Evolutionary conservation across 2,888 invertebrate species (phyloP), one percentile per base, ranked within the genome.

Genomic region (Sarcophaga rosellei): DNA sequence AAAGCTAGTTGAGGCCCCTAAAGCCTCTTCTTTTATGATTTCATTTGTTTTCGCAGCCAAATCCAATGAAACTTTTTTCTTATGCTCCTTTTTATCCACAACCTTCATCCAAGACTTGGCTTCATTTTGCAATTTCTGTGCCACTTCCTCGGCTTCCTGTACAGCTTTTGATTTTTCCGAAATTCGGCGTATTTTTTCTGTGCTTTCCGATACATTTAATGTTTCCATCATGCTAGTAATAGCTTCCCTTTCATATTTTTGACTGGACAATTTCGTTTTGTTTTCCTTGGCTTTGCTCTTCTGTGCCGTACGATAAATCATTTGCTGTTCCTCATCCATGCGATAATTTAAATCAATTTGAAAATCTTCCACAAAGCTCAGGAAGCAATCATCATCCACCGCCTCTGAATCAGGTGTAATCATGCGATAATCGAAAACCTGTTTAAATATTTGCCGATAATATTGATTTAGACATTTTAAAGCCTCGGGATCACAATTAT

Each of bases 341-440:
- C 94, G 94, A 88, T 91, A 94, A 76, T 94, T 94, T 23, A 94
- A 90, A 73, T 95, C 94, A 47, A 95, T 94, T 53, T 94, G 94
- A 4, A 94, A 93, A 81, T 93, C 93, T 61, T 92, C 91, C 1
- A 94, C 92, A 85, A 91, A 92, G 68, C 92, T 92, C 57, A 93
- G 91, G 59, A 94, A 89, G 12, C 94, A 90, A 85, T 95, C 95
- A 90, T 96, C 96, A 4, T 91, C 92, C 0, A 95, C 94, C 0
- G 95, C 95, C 68, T 95, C 94, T 23, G 94, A 95, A 90, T 95
- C 95, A 0, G 96, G 96, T 0, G 96, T 96, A n/a, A 96, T 95
- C 3, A 95, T 93, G 70, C 96, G 93, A 44, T 95, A 95, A 4
- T 94, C 92, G 93, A 95, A 96, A 93, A 88, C 94, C 17, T 89